Percentiles rank a stretch among this genome's conserved stretches.
Conservation (phyloP, 2,113 vertebrate species). For the Aspidoscelis tigris region DNA sequence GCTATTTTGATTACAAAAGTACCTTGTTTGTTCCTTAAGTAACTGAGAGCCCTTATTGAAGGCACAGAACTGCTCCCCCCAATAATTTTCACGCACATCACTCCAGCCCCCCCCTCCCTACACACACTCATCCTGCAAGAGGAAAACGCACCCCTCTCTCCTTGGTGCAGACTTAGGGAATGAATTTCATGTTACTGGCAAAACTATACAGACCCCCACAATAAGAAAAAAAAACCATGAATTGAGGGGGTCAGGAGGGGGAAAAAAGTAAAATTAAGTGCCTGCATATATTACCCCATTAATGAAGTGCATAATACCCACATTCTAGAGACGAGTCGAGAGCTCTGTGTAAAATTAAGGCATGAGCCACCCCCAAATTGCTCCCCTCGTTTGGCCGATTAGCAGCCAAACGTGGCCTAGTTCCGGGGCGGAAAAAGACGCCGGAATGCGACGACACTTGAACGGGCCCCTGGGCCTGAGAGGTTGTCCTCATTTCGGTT, state of each 20-base stretch:
- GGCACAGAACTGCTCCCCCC: not conserved
- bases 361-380: not conserved
- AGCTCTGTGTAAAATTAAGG: not conserved
- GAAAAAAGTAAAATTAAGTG: not conserved
- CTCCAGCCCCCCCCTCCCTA: not conserved
- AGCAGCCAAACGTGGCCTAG: not conserved
- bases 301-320: constrained; percentile 3
- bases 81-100: not conserved
- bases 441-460: not conserved
- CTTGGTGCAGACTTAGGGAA: not conserved
- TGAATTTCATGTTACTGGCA: not conserved
- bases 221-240: not conserved
- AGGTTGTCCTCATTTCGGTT: no score
- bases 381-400: not conserved
- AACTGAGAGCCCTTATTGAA: constrained; percentile 18
- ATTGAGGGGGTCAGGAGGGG: not conserved
- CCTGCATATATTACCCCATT: not conserved
- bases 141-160: not conserved
- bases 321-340: no score
- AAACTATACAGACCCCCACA: not conserved
- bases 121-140: not conserved
- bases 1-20: constrained; percentile 33
- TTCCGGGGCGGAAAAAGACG: not conserved
- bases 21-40: constrained; percentile 12
- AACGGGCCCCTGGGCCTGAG: no score